Evolutionary conservation across 92 coral and sea anemone genomes (phyloP).

Genomic region (Meandrina meandrites): DNA sequence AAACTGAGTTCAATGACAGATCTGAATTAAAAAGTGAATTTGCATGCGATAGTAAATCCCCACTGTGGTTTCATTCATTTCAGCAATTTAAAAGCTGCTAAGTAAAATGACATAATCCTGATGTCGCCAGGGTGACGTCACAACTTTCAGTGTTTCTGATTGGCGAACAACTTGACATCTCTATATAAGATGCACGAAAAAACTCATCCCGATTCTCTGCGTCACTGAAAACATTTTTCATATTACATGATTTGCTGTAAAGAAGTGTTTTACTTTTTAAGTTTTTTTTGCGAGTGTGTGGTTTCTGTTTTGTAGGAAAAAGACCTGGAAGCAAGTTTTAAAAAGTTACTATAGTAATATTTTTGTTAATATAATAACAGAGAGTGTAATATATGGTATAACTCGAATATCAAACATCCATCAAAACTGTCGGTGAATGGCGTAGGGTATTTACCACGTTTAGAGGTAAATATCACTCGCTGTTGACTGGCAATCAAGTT

Average conservation of each 20-base stretch:
- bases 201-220: background rate
- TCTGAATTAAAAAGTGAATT: background rate
- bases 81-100: too few relatives aligned
- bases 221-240: background rate
- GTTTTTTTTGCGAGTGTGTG: background rate
- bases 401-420: background rate
- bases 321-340: background rate
- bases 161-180: background rate
- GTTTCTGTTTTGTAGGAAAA: background rate
- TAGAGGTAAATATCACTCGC: background rate
- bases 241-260: background rate
- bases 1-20: background rate
- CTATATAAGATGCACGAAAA: background rate
- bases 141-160: too few relatives aligned
- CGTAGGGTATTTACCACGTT: background rate
- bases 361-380: background rate
- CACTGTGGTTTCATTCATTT: too few relatives aligned
- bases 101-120: too few relatives aligned
- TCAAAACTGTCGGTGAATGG: background rate
- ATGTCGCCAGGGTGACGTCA: too few relatives aligned
- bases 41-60: too few relatives aligned
- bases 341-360: background rate
- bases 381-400: background rate
- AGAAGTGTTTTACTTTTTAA: background rate
- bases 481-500: background rate